A percentile compares a stretch with the other conserved stretches of the same genome.
These are phyloP conservation scores for Helostoma temminkii DNA, from an alignment of 2,797 vertebrate genomes.

Conservation along the genomic window DNA sequence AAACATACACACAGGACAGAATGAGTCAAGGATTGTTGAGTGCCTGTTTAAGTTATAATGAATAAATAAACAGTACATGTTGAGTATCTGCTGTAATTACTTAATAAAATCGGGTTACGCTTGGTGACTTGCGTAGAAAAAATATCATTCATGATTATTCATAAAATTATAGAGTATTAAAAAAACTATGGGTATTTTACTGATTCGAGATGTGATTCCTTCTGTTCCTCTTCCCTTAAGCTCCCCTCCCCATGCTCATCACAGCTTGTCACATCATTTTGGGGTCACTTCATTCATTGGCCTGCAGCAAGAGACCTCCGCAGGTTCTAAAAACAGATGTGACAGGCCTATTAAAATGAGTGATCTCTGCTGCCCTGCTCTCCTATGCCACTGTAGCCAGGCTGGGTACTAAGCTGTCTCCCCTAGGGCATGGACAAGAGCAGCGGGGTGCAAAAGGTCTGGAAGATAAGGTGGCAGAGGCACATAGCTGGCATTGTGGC, in stretches of 20 bases:
- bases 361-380: conserved; percentile 78
- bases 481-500: conserved; percentile 82
- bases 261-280: conserved; percentile 81
- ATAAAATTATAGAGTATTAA: no score
- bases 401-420: conserved; percentile 76
- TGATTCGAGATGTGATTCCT: conserved; percentile 45
- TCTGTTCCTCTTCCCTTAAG: conserved; percentile 41
- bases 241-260: conserved; percentile 69
- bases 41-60: no score
- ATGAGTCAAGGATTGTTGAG: neutral
- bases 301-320: conserved; percentile 73
- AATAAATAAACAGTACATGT: no score
- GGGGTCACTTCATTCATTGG: conserved; percentile 78
- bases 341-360: conserved; percentile 87
- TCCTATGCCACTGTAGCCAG: conserved; percentile 63
- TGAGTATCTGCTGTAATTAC: no score
- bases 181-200: no score
- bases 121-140: no score
- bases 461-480: conserved; percentile 80
- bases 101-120: no score
- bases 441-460: conserved; percentile 66
- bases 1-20: neutral
- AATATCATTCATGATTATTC: no score
- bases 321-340: conserved; percentile 86
- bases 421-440: conserved; percentile 70